Conservation (phyloP, 2,888 invertebrate species). For the Candidula unifasciata region DNA sequence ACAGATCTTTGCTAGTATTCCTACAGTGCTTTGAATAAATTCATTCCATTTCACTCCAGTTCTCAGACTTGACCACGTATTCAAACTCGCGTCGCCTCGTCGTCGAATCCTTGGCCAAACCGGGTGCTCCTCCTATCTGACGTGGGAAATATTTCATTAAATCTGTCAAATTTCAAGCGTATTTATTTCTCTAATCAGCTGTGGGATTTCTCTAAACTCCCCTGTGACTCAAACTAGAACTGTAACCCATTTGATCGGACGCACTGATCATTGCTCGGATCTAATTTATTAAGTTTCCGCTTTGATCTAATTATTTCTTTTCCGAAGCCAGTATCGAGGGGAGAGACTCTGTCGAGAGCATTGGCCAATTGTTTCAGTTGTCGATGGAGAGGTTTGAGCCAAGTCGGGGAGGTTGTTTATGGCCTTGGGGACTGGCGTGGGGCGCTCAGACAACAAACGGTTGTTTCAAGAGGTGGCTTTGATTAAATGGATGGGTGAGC, state of each 20-base stretch:
- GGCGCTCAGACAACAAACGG: too few species aligned
- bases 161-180: slow-evolving; percentile 47
- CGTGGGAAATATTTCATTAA: slow-evolving; percentile 35
- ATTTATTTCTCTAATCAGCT: slow-evolving; percentile 49
- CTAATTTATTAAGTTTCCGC: slow-evolving; percentile 40
- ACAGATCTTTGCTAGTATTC: too few species aligned
- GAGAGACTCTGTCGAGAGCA: slow-evolving; percentile 7
- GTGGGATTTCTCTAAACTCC: slow-evolving; percentile 30
- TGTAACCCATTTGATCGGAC: slow-evolving; percentile 41
- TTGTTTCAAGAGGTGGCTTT: background rate
- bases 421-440: background rate
- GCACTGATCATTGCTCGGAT: slow-evolving; percentile 1
- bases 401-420: slow-evolving; percentile 12
- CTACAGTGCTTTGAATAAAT: too few species aligned
- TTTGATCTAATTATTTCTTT: slow-evolving; percentile 41
- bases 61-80: background rate
- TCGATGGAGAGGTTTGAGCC: slow-evolving; percentile 4
- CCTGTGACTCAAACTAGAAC: slow-evolving; percentile 11
- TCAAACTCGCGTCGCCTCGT: background rate
- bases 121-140: background rate
- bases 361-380: background rate
- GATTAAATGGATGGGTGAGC: background rate
- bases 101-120: background rate
- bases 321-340: background rate
- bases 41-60: background rate